Conservation (phyloP, 1,140 invertebrate genomes). For the Musca vetustissima region DNA sequence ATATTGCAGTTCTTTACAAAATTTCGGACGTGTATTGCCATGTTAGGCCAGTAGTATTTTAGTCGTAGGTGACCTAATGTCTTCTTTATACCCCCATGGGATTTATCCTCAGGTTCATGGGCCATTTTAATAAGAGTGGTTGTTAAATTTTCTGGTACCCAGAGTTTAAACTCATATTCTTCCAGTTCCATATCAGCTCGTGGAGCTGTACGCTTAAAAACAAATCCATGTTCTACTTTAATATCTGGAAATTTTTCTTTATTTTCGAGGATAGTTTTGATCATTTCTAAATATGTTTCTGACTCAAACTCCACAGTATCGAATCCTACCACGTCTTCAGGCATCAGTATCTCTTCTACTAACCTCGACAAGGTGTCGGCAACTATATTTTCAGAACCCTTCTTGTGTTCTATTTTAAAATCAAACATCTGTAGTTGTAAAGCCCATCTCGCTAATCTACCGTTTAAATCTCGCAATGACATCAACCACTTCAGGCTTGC, state of each 20-base stretch:
- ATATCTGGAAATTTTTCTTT: conserved; percentile 4
- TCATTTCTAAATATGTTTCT: not conserved
- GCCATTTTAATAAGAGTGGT: not conserved
- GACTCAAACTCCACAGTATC: not conserved
- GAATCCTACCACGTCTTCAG: not conserved
- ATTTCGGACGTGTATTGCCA: not conserved
- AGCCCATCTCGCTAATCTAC: conserved; percentile 2
- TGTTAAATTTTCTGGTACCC: not conserved
- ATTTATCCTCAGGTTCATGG: not conserved
- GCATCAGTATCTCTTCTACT: not conserved
- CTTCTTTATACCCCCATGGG: not conserved
- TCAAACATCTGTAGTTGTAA: conserved; percentile 17
- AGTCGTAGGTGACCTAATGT: not conserved
- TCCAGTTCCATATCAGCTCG: too few relatives aligned
- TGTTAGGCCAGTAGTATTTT: not conserved
- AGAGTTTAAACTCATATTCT: not conserved
- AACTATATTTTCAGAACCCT: conserved; percentile 16
- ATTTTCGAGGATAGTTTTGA: not conserved
- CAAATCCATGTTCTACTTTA: not conserved
- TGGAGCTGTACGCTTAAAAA: not conserved
- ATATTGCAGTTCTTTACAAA: not conserved
- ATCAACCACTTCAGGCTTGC: not conserved
- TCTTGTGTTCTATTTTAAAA: conserved; percentile 11
- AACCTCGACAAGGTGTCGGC: not conserved
- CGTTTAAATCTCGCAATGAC: not conserved